Percentiles rank a stretch among this genome's conserved stretches.
These are phyloP conservation scores for Nesidiocoris tenuis DNA, from an alignment of 2,888 invertebrate genomes.

Conservation along the genomic window DNA sequence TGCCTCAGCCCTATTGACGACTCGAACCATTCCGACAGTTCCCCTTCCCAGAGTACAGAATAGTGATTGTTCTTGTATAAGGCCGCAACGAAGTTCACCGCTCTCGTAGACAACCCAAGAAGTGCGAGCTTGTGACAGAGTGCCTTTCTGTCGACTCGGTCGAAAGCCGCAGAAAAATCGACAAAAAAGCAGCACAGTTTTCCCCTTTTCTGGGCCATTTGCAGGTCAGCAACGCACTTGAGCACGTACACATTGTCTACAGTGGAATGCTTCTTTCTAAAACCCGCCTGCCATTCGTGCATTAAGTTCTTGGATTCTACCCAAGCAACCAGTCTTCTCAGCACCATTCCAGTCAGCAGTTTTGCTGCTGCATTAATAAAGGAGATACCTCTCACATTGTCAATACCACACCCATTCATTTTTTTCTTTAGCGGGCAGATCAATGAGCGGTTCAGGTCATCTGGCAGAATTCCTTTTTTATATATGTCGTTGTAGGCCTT, in stretches of 20 bases:
- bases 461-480: neutral
- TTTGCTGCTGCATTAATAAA: neutral
- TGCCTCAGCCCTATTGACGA: conserved; percentile 37
- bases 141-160: neutral
- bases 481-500: neutral
- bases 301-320: neutral
- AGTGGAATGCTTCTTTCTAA: neutral
- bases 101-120: neutral
- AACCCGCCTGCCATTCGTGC: conserved; percentile 11
- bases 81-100: neutral
- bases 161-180: conserved; percentile 29
- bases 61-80: neutral
- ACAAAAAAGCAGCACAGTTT: conserved; percentile 24
- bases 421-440: conserved; percentile 4
- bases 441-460: neutral
- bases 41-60: neutral
- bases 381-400: neutral
- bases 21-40: conserved; percentile 21
- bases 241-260: neutral
- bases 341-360: neutral
- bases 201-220: neutral
- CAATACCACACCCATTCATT: neutral
- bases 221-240: neutral
- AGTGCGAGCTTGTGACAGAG: neutral
- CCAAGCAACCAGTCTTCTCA: neutral